These are phyloP conservation scores for Benitochromis conjunctus DNA, from an alignment of 2,113 vertebrate species.

Conservation along the genomic window DNA sequence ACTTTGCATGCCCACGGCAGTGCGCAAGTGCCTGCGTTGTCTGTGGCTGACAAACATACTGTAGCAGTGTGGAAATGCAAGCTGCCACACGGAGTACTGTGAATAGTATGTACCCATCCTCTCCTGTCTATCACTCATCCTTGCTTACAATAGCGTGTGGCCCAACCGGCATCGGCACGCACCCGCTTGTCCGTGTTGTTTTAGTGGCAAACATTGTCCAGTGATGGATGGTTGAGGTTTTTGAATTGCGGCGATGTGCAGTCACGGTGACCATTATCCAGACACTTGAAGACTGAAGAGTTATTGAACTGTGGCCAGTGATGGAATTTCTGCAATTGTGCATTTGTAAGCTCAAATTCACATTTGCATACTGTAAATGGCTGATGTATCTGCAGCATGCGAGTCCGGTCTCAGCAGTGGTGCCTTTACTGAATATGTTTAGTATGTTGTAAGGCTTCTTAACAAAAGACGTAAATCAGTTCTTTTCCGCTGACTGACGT, in stretches of 20 bases:
- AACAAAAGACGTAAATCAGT: constrained; percentile 36
- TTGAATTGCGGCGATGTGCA: constrained; percentile 57
- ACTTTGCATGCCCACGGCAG: constrained; percentile 58
- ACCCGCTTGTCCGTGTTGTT: constrained; percentile 45
- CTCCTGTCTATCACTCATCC: constrained; percentile 58
- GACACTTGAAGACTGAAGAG: constrained; percentile 71
- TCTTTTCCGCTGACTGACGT: constrained; percentile 51
- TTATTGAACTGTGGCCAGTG: constrained; percentile 67
- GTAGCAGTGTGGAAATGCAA: constrained; percentile 57
- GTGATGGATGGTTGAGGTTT: constrained; percentile 57
- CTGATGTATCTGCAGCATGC: constrained; percentile 33
- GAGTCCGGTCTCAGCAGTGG: constrained; percentile 5
- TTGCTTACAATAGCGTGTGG: constrained; percentile 41
- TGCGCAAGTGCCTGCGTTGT: constrained; percentile 67
- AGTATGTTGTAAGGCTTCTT: not conserved
- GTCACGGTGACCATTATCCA: constrained; percentile 70
- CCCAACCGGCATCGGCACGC: constrained; percentile 16
- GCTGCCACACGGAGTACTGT: constrained; percentile 55
- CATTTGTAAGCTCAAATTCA: constrained; percentile 56
- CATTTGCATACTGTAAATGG: constrained; percentile 71
- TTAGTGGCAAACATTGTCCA: constrained; percentile 56
- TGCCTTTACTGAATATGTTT: constrained; percentile 18
- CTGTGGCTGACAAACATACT: constrained; percentile 63
- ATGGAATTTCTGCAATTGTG: constrained; percentile 68
- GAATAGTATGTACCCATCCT: constrained; percentile 50